Conservation (phyloP, 2,113 vertebrate genomes). For the Struthio camelus region DNA sequence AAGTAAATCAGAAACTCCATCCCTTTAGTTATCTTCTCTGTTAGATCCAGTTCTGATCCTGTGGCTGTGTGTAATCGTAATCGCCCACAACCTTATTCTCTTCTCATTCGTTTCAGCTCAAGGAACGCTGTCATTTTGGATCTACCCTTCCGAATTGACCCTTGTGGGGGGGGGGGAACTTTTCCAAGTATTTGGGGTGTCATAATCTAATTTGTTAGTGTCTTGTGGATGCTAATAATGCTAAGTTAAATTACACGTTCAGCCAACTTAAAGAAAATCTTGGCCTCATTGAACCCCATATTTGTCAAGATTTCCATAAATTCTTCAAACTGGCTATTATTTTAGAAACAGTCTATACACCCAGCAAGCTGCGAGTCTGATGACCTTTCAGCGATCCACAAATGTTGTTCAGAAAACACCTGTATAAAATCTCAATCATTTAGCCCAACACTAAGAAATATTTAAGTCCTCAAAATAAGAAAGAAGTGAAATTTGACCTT, state of each 20-base stretch:
- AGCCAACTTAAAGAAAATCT: neutral
- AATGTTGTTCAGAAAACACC: neutral
- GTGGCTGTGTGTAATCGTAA: no score
- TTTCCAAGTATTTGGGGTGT: no score
- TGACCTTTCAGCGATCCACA: neutral
- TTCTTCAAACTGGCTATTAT: neutral
- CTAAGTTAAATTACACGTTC: neutral
- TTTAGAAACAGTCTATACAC: neutral
- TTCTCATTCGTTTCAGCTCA: neutral
- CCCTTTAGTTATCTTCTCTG: neutral
- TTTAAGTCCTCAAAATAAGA: neutral
- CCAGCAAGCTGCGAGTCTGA: neutral
- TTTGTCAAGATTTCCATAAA: neutral
- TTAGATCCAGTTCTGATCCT: neutral
- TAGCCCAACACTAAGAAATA: neutral
- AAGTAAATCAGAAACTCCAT: neutral
- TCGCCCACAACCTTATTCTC: neutral
- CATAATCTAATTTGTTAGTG: neutral
- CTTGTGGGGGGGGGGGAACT: no score
- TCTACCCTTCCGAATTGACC: neutral
- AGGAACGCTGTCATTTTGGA: neutral
- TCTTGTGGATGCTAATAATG: neutral
- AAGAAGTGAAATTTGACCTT: neutral
- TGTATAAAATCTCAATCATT: neutral
- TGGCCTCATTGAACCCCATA: neutral